phyloP scores from a whole-genome alignment of 2,113 vertebrate genomes.

The Platichthys flesus region DNA sequence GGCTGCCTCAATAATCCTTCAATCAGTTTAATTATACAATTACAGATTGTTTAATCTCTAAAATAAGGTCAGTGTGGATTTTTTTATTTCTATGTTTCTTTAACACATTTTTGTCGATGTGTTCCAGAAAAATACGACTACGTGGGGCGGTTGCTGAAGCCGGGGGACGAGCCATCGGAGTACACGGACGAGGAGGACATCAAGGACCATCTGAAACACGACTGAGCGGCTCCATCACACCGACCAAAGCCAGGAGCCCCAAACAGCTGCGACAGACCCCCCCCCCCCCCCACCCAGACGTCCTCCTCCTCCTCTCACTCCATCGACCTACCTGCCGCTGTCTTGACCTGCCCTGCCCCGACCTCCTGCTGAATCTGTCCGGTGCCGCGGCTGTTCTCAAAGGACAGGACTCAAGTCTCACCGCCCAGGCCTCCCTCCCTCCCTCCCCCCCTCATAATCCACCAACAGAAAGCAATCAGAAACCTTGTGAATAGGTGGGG shows the following conservation, averaged over 20 bases:
- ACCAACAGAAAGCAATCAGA: conserved; percentile 56
- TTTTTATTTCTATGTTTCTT: neutral
- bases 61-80: neutral
- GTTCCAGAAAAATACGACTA: conserved; percentile 97
- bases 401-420: conserved; percentile 37
- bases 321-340: conserved; percentile 11
- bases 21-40: too few relatives aligned
- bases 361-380: conserved; percentile 42
- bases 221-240: conserved; percentile 88
- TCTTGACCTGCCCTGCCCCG: conserved; percentile 2
- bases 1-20: too few relatives aligned
- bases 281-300: conserved; percentile 62
- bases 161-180: conserved; percentile 97
- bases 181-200: conserved; percentile 99
- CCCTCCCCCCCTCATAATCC: conserved; percentile 70
- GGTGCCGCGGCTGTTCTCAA: conserved; percentile 52
- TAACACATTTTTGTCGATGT: neutral
- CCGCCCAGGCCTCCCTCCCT: conserved; percentile 39
- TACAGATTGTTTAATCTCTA: too few relatives aligned
- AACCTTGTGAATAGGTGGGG: conserved; percentile 61
- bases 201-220: conserved; percentile 98
- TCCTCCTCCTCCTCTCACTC: conserved; percentile 56
- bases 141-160: conserved; percentile 97
- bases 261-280: conserved; percentile 84
- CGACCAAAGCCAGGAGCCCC: conserved; percentile 94